A percentile compares a stretch with the other conserved stretches of the same genome.
These are phyloP conservation scores for Alcis repandata DNA, from an alignment of 2,888 invertebrate genomes.

Conservation along the genomic window DNA sequence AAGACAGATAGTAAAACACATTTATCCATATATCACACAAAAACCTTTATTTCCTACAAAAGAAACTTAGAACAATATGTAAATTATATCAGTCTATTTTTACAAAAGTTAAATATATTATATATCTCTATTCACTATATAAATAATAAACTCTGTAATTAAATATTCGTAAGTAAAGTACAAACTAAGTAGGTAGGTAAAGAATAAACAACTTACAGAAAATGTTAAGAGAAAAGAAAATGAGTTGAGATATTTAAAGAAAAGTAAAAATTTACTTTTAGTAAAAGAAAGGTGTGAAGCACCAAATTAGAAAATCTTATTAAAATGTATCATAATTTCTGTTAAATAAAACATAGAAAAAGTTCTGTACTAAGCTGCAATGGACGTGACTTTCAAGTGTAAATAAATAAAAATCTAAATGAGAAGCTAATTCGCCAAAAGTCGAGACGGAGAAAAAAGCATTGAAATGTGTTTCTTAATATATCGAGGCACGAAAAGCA, in stretches of 20 bases:
- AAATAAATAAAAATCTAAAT: background rate
- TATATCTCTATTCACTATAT: conserved; percentile 55
- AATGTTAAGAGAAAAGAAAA: conserved; percentile 29
- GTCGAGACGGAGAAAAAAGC: background rate
- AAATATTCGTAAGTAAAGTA: conserved; percentile 43
- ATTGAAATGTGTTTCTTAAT: background rate
- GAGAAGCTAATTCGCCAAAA: background rate
- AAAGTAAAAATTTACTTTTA: no score
- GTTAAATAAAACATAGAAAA: background rate
- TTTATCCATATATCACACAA: conserved; percentile 55
- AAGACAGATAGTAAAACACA: conserved; percentile 12
- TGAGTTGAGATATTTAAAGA: background rate
- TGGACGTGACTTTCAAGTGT: background rate
- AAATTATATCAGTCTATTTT: conserved; percentile 64
- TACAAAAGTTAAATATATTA: conserved; percentile 59
- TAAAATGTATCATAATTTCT: no score
- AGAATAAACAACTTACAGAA: conserved; percentile 41
- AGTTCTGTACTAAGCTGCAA: conserved; percentile 9
- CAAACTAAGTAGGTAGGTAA: conserved; percentile 37
- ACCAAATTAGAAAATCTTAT: background rate
- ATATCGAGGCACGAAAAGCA: background rate
- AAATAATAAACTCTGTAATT: conserved; percentile 47
- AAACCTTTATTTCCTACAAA: conserved; percentile 64
- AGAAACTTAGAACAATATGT: conserved; percentile 55
- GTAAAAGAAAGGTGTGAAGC: background rate